Evolutionary conservation across 2,888 invertebrate genomes (phyloP), one percentile per base, ranked within the genome.

Genomic region (Aphidoletes aphidimyza): DNA sequence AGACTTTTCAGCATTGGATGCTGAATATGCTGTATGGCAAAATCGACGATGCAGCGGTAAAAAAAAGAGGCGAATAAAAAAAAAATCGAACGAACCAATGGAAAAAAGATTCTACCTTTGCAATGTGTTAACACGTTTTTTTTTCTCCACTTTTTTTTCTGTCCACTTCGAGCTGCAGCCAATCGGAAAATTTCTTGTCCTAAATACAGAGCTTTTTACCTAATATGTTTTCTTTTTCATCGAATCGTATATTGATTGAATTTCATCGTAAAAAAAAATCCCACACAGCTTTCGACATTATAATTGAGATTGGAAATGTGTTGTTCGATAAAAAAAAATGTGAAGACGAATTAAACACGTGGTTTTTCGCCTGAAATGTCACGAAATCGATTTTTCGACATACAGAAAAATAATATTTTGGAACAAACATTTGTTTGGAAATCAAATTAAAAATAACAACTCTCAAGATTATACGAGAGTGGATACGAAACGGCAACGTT

Each of bases 1-100:
- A 69, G 69, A 69, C 69, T 69, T 69, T 69, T 69, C 30, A 69
- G 30, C 69, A 69, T 69, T 69, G 69, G 8, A 69, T 69, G 17
- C n/a, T n/a, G n/a, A n/a, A n/a, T 30, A 14, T 69, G 69, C 54
- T 26, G 22, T 26, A 54, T 54, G 54, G 30, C 69, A 69, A 69
- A 69, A 69, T 69, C 69, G 17, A 69, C 69, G 69, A 30, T 30
- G 30, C 69, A 34, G 11, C 26, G 26, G n/a, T 69, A 69, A 17
- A 69, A 14, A 11, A 69, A 11, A 69, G 1, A 69, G 5, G n/a
- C 26, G 14, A 54, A 2, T 17, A 54, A 26, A 19, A 54, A 54
- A 69, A 30, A 69, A 30, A 69, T 34, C 9, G n/a, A n/a, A n/a
- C n/a, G n/a, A n/a, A n/a, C n/a, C n/a, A n/a, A n/a, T n/a, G n/a